These are phyloP conservation scores for Hemithea aestivaria DNA, from an alignment of 2,888 invertebrate genomes.

Conservation along the genomic window DNA sequence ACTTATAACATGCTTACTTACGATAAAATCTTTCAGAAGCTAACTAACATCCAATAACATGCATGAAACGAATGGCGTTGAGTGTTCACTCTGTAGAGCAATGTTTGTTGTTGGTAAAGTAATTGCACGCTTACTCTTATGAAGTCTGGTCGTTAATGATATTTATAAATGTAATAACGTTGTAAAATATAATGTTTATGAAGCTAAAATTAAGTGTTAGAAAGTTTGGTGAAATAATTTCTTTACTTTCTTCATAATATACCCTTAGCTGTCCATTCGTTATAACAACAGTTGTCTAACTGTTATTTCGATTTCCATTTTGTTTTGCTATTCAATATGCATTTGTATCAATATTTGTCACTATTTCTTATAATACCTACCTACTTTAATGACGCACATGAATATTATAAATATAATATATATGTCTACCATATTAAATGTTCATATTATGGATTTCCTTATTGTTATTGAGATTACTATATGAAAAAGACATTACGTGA, in stretches of 20 bases:
- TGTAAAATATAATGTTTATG: constrained; percentile 12
- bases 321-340: constrained; percentile 30
- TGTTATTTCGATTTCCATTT: no score
- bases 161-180: constrained; percentile 7
- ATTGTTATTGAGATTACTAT: no score
- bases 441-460: no score
- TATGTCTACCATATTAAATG: no score
- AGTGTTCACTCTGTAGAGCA: no score
- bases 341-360: constrained; percentile 37
- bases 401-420: neutral
- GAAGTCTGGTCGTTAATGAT: constrained; percentile 7
- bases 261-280: no score
- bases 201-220: constrained; percentile 5
- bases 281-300: no score
- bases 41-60: neutral
- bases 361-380: constrained; percentile 8
- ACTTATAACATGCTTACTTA: neutral
- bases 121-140: neutral
- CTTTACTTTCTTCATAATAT: neutral
- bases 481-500: constrained; percentile 17
- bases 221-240: constrained; percentile 6
- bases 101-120: no score
- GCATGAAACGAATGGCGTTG: no score
- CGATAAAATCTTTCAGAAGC: neutral
- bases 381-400: neutral